Base-by-base conservation (phyloP, 2,797 vertebrate species). In the Lepus townsendii region DNA sequence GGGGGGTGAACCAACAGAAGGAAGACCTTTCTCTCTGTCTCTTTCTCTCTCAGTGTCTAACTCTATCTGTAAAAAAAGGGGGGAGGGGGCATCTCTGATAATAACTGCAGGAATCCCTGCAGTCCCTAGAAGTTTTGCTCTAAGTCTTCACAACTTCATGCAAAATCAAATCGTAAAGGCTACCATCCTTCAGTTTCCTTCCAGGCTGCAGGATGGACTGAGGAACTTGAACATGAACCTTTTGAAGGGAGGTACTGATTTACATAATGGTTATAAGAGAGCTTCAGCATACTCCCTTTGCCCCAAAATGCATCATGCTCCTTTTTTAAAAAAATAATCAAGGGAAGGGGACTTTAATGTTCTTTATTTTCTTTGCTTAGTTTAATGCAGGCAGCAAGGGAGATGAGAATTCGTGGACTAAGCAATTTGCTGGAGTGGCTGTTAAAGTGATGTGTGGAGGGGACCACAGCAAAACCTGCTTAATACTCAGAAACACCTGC, bases 401-500 rank as follows among this genome's bases (percentile, higher is more conserved):
- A 96, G 91, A 95, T 17, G 78, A 94, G 92, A 96, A 96, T 85
- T 78, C 4, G 30, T 83, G 52, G 82, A 88, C 93, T 93, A 95
- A 96, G 96, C 95, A 92, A 32, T 96, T 96, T 94, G 38, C 87
- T 12, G 30, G 75, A 38, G 24, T 50, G 35, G 66, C 91, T 92
- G 35, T 95, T 97, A 95, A 96, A 95, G 88, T 85, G 94, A 96
- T 84, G 17, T 94, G 86, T 94, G 83, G 88, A 71, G 50, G 77
- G 94, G 83, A 84, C 84, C 38, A 63, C 42, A 2, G 69, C 66
- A 69, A 90, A 95, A 90, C 89, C 91, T 88, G 72, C 91, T 95
- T 95, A 86, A 83, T 91, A 68, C 90, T 93, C 76, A 94, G 63
- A 95, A 97, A 95, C 87, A 95, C 92, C 96, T 97, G 94, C 96